phyloP scores from a whole-genome alignment of 2,797 vertebrate species.

The Fundulus diaphanus region DNA sequence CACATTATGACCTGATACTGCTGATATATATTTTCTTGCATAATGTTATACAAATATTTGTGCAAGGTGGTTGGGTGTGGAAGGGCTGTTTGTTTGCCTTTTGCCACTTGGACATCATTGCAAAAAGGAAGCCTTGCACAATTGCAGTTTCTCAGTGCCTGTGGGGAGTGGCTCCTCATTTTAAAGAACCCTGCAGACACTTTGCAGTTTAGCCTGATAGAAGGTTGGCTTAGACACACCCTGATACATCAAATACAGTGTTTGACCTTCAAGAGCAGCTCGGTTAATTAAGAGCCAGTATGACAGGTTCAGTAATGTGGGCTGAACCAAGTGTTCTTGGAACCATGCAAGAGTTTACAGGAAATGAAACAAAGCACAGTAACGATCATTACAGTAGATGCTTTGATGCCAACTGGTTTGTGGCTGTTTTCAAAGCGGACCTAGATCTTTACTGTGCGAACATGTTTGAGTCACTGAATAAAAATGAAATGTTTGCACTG shows the following conservation, averaged over 20 bases:
- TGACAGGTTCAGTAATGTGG: slow-evolving; percentile 13
- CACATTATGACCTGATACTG: neutral
- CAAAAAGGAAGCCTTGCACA: neutral
- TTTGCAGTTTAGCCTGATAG: neutral
- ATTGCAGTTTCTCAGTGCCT: neutral
- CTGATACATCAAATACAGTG: neutral
- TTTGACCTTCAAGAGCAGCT: neutral
- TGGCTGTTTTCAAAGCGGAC: neutral
- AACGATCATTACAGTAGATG: neutral
- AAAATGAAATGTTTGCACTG: neutral
- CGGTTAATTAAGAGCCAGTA: neutral
- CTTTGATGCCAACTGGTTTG: neutral
- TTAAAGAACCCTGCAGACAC: neutral
- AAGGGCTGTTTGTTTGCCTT: neutral
- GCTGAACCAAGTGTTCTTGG: neutral
- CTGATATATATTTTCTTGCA: neutral
- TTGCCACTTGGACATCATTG: neutral
- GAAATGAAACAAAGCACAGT: slow-evolving; percentile 1
- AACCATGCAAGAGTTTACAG: neutral
- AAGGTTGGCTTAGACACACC: slow-evolving; percentile 16
- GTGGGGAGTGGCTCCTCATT: slow-evolving; percentile 5
- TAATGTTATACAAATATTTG: neutral
- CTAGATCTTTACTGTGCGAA: no score
- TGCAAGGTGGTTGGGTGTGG: neutral
- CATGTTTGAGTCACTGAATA: neutral